A percentile compares a stretch with the other conserved stretches of the same genome.
Conservation (phyloP, 2,113 vertebrate genomes). For the Lanius ludovicianus region DNA sequence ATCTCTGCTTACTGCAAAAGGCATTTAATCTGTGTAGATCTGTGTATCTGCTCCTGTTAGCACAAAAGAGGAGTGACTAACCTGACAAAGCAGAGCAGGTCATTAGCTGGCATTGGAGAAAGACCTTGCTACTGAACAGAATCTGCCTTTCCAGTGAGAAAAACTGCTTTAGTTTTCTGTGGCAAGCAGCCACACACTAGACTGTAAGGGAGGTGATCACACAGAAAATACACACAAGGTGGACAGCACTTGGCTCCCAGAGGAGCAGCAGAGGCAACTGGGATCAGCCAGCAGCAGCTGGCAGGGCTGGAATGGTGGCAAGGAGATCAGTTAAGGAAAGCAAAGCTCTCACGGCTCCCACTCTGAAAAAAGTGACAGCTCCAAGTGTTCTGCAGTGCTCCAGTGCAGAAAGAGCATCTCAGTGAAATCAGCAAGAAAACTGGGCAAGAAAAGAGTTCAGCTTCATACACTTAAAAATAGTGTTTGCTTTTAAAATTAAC, state of each 20-base stretch:
- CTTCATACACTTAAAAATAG: not conserved
- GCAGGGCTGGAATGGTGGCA: not conserved
- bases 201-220: not conserved
- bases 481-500: not conserved
- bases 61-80: not conserved
- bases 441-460: not conserved
- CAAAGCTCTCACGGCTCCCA: not conserved
- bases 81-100: not conserved
- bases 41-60: not conserved
- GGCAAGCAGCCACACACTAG: not conserved
- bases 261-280: not conserved
- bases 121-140: not conserved
- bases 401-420: not conserved
- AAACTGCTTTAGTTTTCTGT: not conserved
- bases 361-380: not conserved
- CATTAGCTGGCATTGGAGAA: not conserved
- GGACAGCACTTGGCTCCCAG: not conserved
- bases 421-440: not conserved
- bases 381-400: not conserved
- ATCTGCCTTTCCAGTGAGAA: not conserved
- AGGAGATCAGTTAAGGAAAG: not conserved
- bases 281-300: not conserved
- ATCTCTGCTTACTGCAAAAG: not conserved
- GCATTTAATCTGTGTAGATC: not conserved
- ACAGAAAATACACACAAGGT: not conserved